Evolutionary conservation across 2,888 invertebrate genomes (phyloP).

Genomic region (Oxyteleia sp.): DNA sequence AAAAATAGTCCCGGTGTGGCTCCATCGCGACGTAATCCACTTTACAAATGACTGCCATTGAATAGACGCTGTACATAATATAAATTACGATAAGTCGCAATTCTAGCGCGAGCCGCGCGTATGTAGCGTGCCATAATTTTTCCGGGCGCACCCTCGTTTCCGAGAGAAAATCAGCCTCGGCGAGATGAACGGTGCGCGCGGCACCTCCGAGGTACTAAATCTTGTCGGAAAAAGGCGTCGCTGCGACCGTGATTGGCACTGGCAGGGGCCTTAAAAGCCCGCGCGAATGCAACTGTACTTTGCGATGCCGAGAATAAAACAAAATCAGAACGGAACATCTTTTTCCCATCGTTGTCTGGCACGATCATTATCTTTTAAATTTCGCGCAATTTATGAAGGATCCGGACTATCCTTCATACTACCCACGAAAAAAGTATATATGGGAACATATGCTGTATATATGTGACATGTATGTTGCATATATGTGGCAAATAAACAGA

Average conservation of each 20-base stretch:
- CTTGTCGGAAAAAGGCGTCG: constrained; percentile 48
- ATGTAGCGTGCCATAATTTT: constrained; percentile 43
- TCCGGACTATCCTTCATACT: too few relatives aligned
- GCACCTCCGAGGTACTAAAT: constrained; percentile 59
- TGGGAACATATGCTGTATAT: too few relatives aligned
- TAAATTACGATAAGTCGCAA: constrained; percentile 63
- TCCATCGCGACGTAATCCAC: constrained; percentile 35
- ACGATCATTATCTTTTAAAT: constrained; percentile 31
- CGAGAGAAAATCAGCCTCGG: constrained; percentile 46
- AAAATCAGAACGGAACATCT: constrained; percentile 42
- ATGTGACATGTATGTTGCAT: too few relatives aligned
- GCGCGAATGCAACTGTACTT: constrained; percentile 41
- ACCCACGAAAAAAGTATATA: too few relatives aligned
- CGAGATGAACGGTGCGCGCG: constrained; percentile 49
- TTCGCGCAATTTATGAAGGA: too few relatives aligned
- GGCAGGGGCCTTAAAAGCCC: constrained; percentile 61
- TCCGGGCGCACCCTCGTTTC: constrained; percentile 15
- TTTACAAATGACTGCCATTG: constrained; percentile 58
- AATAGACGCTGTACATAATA: constrained; percentile 41
- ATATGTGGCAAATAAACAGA: too few relatives aligned
- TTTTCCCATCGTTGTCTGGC: constrained; percentile 33
- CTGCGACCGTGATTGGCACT: constrained; percentile 57
- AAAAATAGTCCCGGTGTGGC: constrained; percentile 38
- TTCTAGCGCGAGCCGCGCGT: constrained; percentile 33
- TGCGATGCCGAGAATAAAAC: constrained; percentile 37